Evolutionary conservation across 2,888 invertebrate species (phyloP).

Genomic region (Gnatocerus cornutus): DNA sequence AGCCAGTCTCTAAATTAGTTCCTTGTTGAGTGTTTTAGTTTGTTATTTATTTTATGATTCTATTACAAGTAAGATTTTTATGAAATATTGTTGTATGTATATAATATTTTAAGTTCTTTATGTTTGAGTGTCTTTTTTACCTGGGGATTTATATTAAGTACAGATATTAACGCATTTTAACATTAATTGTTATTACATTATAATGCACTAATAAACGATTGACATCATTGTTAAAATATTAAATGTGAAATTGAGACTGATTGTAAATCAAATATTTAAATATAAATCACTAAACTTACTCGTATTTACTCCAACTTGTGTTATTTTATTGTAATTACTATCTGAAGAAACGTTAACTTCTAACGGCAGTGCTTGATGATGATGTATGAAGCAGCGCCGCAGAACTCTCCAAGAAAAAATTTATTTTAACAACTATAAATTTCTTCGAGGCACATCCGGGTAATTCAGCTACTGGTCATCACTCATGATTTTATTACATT

Average conservation of each 20-base stretch:
- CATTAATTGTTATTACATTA: slow-evolving; percentile 37
- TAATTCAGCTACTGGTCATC: no score
- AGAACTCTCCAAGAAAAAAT: no score
- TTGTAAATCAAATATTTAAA: slow-evolving; percentile 54
- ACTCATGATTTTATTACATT: no score
- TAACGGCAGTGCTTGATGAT: not conserved
- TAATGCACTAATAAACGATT: slow-evolving; percentile 37
- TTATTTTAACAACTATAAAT: no score
- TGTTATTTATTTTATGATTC: slow-evolving; percentile 44
- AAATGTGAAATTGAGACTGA: slow-evolving; percentile 53
- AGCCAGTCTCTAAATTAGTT: slow-evolving; percentile 42
- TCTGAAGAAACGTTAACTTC: no score
- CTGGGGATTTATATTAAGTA: slow-evolving; percentile 12
- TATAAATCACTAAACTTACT: slow-evolving; percentile 31
- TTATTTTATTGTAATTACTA: no score
- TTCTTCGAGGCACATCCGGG: no score
- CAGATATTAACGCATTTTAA: slow-evolving; percentile 29
- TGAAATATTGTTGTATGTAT: slow-evolving; percentile 35
- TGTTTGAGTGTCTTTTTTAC: slow-evolving; percentile 20
- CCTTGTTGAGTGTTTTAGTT: slow-evolving; percentile 42
- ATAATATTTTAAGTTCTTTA: slow-evolving; percentile 43
- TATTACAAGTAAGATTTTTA: slow-evolving; percentile 14
- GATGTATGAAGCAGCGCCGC: no score
- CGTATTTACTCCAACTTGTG: no score
- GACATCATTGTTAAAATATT: slow-evolving; percentile 45